These are phyloP conservation scores for Hemicordylus capensis DNA, from an alignment of 2,113 vertebrate species.

Conservation along the genomic window DNA sequence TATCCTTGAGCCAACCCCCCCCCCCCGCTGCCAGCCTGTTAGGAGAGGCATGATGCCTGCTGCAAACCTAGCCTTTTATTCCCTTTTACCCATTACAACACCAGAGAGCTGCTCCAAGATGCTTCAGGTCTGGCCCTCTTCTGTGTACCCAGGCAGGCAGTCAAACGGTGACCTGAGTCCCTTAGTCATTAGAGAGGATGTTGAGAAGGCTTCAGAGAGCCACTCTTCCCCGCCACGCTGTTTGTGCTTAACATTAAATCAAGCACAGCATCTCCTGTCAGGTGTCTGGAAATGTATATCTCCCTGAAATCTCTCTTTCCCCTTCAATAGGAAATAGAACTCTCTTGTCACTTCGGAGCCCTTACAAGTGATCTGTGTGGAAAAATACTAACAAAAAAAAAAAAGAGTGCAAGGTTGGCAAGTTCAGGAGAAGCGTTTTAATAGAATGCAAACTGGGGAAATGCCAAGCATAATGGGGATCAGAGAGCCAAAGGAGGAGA, in stretches of 20 bases:
- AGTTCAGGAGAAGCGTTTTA: slow-evolving; percentile 8
- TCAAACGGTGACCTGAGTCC: neutral
- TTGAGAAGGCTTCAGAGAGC: neutral
- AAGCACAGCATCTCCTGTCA: neutral
- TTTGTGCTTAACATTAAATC: neutral
- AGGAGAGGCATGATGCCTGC: neutral
- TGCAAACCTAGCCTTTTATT: neutral
- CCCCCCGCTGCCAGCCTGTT: neutral
- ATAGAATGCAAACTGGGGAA: neutral
- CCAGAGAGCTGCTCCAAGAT: neutral
- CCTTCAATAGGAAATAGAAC: neutral
- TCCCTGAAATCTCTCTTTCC: neutral
- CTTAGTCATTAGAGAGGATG: neutral
- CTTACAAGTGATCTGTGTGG: neutral
- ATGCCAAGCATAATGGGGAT: neutral
- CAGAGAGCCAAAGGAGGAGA: neutral
- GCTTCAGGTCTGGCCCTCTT: no score
- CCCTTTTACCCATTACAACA: neutral
- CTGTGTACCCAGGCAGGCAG: accelerated
- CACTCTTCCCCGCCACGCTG: neutral
- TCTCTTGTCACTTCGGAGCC: slow-evolving; percentile 14
- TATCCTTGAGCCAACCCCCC: neutral
- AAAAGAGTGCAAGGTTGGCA: neutral
- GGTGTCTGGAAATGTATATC: neutral
- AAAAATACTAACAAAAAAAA: neutral